Evolutionary conservation across 2,113 vertebrate genomes (phyloP), one percentile per base, ranked within the genome.

Genomic region (Aegotheles bennettii): DNA sequence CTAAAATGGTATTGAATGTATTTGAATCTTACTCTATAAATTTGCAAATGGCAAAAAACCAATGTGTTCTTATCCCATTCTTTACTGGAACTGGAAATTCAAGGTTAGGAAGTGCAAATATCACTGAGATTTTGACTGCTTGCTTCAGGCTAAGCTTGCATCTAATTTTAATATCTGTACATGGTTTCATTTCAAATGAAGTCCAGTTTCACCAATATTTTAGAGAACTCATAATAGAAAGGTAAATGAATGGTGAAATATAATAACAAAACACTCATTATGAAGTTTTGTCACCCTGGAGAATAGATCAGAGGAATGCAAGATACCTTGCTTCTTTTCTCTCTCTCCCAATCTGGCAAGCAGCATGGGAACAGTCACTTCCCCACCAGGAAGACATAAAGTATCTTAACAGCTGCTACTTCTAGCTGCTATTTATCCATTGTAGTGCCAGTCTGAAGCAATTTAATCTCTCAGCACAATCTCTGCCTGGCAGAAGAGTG

Each of bases 321-420:
- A 83, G 28, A 8, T 60, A 25, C 47, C n/a, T 70, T 53, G 7
- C 42, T 75, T 79, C 40, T 75, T 94, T 86, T 85, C 47, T 92
- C 43, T 93, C 77, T 84, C 76, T 85, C 51, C 96, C 92, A 94
- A 35, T 96, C 92, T 93, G 48, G 54, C 5, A n/a, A 92, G 42
- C 89, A 96, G 78, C 60, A 13, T 48, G 84, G 68, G 84, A 61
- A 59, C 50, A 77, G 65, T 64, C 53, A 89, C 94, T 96, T 94
- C 93, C 95, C 59, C 94, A 90, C 74, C 74, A 89, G 90, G 90
- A 96, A 94, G 86, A 95, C 96, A 90, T 51, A 80, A 90, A 75
- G 50, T 88, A 74, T 79, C 81, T 4, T 31, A 87, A 89, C 24
- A 88, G 40, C 63, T 89, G 77, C 76, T 78, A 53, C 57, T 64